A percentile compares a stretch with the other conserved stretches of the same genome.
These are phyloP conservation scores for Podargus strigoides DNA, from an alignment of 2,797 vertebrate species.

Conservation along the genomic window DNA sequence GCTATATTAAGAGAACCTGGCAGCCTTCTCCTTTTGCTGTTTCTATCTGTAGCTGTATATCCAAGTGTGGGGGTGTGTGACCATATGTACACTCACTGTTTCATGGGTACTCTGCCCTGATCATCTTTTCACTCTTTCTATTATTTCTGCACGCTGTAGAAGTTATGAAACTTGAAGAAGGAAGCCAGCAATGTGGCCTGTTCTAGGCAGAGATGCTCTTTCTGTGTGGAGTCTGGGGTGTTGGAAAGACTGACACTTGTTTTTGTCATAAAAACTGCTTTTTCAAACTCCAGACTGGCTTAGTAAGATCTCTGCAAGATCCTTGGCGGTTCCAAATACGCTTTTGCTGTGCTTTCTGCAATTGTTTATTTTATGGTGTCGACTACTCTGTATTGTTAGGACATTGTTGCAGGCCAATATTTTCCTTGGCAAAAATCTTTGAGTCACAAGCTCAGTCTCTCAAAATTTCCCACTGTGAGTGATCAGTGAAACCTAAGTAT, in stretches of 20 bases:
- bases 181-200: not conserved
- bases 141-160: not conserved
- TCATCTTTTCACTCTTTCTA: not conserved
- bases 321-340: not conserved
- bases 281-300: conserved; percentile 29
- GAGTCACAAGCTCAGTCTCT: conserved; percentile 45
- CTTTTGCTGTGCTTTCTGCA: conserved; percentile 42
- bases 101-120: not conserved
- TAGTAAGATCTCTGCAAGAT: conserved; percentile 3
- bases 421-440: conserved; percentile 56
- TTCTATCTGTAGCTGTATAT: not conserved
- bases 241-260: conserved; percentile 41
- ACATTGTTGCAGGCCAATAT: conserved; percentile 41
- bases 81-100: not conserved
- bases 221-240: not conserved
- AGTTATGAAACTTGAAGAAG: not conserved
- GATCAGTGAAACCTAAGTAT: not conserved
- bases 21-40: not conserved
- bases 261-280: conserved; percentile 45
- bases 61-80: not conserved
- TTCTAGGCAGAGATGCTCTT: not conserved
- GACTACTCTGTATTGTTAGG: conserved; percentile 62
- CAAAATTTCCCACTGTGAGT: conserved; percentile 44
- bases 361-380: conserved; percentile 63
- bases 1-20: not conserved